Conservation (phyloP, 2,113 vertebrate species). For the Dryoscopus gambensis region DNA sequence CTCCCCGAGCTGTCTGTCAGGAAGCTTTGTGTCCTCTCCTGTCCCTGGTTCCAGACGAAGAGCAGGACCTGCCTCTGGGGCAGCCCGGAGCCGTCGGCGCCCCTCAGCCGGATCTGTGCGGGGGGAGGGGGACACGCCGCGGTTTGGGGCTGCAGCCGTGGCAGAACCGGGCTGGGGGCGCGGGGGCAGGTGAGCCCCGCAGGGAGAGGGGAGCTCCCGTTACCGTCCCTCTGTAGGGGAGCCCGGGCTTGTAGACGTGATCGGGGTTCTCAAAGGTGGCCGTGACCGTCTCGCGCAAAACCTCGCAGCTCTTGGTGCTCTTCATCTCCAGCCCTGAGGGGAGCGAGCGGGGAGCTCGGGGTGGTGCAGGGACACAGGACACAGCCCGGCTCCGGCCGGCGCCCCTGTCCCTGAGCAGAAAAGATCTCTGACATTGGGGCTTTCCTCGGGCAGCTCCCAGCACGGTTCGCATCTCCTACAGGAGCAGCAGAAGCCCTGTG, state of each 20-base stretch:
- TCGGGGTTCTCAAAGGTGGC: not conserved
- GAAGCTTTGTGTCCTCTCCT: not conserved
- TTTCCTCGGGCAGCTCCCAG: not conserved
- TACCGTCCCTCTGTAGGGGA: not conserved
- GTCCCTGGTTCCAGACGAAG: rapidly evolving
- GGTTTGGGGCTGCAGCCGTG: not conserved
- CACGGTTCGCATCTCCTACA: not conserved
- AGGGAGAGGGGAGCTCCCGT: rapidly evolving
- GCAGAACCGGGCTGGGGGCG: not conserved
- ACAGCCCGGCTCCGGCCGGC: not conserved
- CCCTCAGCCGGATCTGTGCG: not conserved
- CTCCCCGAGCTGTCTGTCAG: not conserved
- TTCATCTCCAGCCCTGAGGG: slow-evolving; percentile 6
- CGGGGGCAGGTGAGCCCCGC: not conserved
- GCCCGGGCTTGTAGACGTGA: not conserved
- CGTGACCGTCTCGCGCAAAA: rapidly evolving
- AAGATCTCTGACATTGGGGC: not conserved
- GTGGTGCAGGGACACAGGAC: not conserved
- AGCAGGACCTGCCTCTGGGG: not conserved
- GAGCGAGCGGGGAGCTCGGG: not conserved
- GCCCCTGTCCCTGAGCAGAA: not conserved
- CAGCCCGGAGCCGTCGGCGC: rapidly evolving
- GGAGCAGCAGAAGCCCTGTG: not conserved
- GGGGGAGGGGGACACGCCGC: not conserved
- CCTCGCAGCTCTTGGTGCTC: not conserved